Evolutionary conservation across 2,797 vertebrate species (phyloP).

Genomic region (Silurus lanzhouensis): DNA sequence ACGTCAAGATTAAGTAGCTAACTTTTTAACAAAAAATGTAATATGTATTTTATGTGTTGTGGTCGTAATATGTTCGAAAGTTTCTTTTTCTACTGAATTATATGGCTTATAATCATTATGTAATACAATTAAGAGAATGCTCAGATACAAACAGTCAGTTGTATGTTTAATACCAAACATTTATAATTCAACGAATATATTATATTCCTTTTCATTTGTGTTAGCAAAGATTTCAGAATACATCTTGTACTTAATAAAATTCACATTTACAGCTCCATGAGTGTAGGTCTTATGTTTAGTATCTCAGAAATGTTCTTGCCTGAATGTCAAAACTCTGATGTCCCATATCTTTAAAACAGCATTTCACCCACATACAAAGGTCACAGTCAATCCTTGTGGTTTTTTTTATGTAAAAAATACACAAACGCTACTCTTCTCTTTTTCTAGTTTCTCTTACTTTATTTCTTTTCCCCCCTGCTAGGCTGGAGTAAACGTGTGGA

Average conservation of each 20-base stretch:
- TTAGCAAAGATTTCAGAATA: neutral
- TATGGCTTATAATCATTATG: too few relatives aligned
- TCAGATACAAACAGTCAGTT: neutral
- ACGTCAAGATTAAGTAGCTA: too few relatives aligned
- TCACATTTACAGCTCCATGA: neutral
- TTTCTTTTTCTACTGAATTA: neutral
- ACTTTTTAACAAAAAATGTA: neutral
- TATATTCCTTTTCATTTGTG: neutral
- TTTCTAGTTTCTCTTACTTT: neutral
- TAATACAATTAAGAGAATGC: neutral
- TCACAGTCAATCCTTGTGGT: neutral
- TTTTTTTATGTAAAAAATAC: too few relatives aligned
- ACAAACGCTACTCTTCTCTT: too few relatives aligned
- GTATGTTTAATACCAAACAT: neutral
- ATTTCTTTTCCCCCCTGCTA: slow-evolving; percentile 59
- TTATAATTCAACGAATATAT: neutral
- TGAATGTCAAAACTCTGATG: neutral
- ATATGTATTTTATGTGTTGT: neutral
- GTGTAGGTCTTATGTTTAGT: neutral
- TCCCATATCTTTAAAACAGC: neutral
- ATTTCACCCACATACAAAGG: neutral
- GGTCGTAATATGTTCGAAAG: neutral
- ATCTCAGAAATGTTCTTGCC: neutral
- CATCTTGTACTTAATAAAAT: neutral
- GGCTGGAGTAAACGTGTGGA: slow-evolving; percentile 91